Base-by-base conservation (phyloP, 2,113 vertebrate species). In the Austrofundulus limnaeus region DNA sequence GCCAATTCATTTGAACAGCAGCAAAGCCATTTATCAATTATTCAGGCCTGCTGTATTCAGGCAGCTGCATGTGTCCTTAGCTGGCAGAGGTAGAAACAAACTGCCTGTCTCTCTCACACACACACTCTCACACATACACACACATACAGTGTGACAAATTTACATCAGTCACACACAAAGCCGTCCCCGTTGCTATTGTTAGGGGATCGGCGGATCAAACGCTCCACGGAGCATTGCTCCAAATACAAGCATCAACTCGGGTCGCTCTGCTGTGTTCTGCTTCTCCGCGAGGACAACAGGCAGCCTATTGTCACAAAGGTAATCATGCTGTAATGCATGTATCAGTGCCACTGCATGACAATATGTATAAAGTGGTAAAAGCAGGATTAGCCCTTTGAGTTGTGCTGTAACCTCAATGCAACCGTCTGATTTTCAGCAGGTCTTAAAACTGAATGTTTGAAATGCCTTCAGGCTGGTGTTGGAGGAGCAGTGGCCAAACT, bases 131-230 rank as follows among this genome's bases (percentile, higher is more conserved):
- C 56, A 52, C 37, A 41, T 43, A 23, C 67, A 46, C 60, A 83
- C 69, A 82, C 58, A 63, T n/a, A 72, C 66, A 73, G 78, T 89
- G 91, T 89, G 87, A 87, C 89, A 83, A 90, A 92, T 91, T 66
- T 84, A 85, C 81, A 92, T 91, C 89, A 78, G 91, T 92, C 90
- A 89, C 90, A 91, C 89, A 90, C 87, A 89, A 90, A 89, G 83
- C 78, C 75, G 65, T 70, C 75, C 81, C 86, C 68, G 72, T 82
- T 82, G 85, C 87, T 75, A 88, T 90, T 92, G 92, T 91, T 80
- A 72, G 45, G 79, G 71, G 87, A 84, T 80, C 87, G 61, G 63
- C 61, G 28, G 79, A 89, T 89, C 87, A 89, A 89, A 88, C 80
- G 82, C 86, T 86, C 78, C 72, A 74, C 57, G 25, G 85, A 80